Evolutionary conservation across 2,888 invertebrate genomes (phyloP), one percentile per base, ranked within the genome.

Genomic region (Nephrotoma appendiculata): DNA sequence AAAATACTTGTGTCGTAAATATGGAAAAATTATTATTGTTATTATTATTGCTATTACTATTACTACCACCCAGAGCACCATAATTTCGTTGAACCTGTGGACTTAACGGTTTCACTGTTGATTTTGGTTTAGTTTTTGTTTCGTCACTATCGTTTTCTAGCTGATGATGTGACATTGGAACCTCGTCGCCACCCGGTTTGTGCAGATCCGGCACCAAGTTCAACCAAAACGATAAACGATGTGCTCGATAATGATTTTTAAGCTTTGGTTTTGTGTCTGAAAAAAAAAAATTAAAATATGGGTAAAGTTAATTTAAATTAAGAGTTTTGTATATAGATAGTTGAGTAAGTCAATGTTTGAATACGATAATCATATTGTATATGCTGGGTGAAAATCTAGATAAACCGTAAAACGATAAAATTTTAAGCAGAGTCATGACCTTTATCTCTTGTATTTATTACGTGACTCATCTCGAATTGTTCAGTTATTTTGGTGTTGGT

Each of bases 201-300:
- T 97, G 97, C 43, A 97, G 93, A 90, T 98, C 98, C 45, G 98
- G 98, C 87, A 99, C 97, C 86, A 98, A 93, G 90, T 98, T 98
- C 87, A 98, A 91, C 99, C 99, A 99, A 91, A 98, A 97, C 0
- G 98, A 98, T 86, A 98, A 93, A 88, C 95, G 94, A 90, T 98
- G 98, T 1, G 98, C 98, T 88, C 98, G 94, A 92, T 98, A 98
- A 92, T 98, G 98, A 89, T 97, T 97, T 91, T 97, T 97, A 88
- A 98, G 92, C 90, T 97, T 97, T 0, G 98, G 96, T 91, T 98
- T 97, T 86, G 95, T 95, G 90, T 98, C 98, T 96, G 92, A 9
- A 92, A 92, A 88, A 92, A 92, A 88, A 88, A 88, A 86, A 88
- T 88, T 87, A 87, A 86, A 71, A 31, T n/a, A n/a, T 0, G 19